Evolutionary conservation across 1,140 invertebrate species (phyloP).

Genomic region (Heliconius himera): DNA sequence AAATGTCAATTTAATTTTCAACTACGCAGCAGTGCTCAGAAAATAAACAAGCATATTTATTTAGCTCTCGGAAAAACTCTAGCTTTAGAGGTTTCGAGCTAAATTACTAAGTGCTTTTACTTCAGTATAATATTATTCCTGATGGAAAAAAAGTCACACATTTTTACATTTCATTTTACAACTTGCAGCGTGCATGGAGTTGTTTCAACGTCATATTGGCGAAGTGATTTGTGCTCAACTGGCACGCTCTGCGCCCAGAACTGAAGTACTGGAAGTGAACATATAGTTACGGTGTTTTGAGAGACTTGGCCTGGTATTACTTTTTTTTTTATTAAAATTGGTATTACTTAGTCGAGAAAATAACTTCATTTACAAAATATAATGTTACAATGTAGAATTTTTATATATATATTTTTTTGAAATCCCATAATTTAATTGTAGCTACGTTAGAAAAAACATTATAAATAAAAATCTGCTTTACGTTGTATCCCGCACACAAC

Average conservation of each 20-base stretch:
- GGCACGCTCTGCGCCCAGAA: neutral
- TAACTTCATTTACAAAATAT: too few species aligned
- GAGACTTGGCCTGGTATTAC: too few species aligned
- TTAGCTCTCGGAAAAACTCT: neutral
- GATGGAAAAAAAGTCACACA: neutral
- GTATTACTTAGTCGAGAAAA: too few species aligned
- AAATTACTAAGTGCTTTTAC: conserved; percentile 3
- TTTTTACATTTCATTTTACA: neutral
- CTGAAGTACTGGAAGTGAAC: neutral
- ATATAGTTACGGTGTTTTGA: too few species aligned
- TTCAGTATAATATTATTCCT: neutral
- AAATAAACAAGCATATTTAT: neutral
- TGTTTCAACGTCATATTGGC: neutral
- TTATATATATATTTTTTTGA: too few species aligned
- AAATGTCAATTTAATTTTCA: neutral
- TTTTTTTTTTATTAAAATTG: too few species aligned
- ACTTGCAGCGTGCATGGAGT: neutral
- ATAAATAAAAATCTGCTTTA: too few species aligned
- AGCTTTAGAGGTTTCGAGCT: neutral
- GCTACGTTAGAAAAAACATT: too few species aligned
- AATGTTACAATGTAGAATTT: too few species aligned
- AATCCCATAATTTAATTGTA: too few species aligned
- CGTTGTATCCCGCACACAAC: too few species aligned
- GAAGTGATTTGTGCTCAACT: neutral
- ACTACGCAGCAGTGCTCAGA: neutral